Base-by-base conservation (phyloP, 2,888 invertebrate genomes). In the Agrotis segetum region DNA sequence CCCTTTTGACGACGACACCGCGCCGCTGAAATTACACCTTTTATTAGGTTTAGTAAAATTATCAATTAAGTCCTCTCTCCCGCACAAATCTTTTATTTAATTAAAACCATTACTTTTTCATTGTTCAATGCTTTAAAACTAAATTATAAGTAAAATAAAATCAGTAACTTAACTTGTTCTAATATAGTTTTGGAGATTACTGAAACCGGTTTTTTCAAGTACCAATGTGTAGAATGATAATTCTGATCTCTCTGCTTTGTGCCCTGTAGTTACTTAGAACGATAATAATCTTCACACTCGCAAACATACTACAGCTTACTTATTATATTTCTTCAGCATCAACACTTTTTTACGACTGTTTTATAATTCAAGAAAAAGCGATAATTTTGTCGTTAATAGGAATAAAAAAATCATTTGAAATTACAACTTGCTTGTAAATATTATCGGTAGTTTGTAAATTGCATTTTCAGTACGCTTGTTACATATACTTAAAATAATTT, bases 241-340 rank as follows among this genome's bases (percentile, higher is more conserved):
- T 78, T 58, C 66, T 64, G 17, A 24, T 1, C 1, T 44, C 3
- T 40, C 14, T 46, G 11, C 16, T 24, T 19, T 17, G n/a, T 14
- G n/a, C 0, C 14, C n/a, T 50, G 24, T 60, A 63, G 24, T 68
- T 73, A 65, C 59, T 66, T 68, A 64, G 19, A 17, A 16, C 62
- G 80, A 79, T 79, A 64, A 21, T 49, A 56, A 79, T 79, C 76
- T 79, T 53, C 58, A 71, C 59, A 79, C 63, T 46, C 34, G 16
- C 40, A 14, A 55, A 58, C 34, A 47, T 49, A 63, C 24, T 68
- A 62, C 34, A 17, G 17, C 13, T 19, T n/a, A 55, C 55, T 75
- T 75, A 60, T 66, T 63, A 75, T 60, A 68, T 63, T 75, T 68
- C 68, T 59, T 34, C 29, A 47, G 60, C 55, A 29, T 66, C 50